These are phyloP conservation scores for Agraylea sexmaculata DNA, from an alignment of 1,140 invertebrate species.

Conservation along the genomic window DNA sequence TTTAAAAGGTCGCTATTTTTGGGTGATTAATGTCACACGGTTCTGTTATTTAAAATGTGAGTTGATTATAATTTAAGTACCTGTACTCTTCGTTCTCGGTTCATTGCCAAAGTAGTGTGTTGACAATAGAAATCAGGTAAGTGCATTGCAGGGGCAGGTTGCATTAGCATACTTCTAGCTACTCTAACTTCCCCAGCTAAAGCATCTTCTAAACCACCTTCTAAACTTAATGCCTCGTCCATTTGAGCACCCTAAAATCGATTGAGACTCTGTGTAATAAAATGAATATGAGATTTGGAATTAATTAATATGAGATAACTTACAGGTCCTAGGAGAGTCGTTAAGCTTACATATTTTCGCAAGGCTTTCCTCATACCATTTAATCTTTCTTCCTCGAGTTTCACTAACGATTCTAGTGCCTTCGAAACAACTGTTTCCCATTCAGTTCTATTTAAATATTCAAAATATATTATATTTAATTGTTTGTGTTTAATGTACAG, in stretches of 20 bases:
- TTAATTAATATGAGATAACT: neutral
- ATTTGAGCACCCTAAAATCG: constrained; percentile 10
- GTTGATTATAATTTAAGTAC: constrained; percentile 28
- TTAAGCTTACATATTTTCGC: constrained; percentile 11
- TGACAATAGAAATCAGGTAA: constrained; percentile 91
- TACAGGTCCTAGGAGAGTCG: constrained; percentile 16
- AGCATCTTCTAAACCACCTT: constrained; percentile 11
- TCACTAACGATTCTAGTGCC: constrained; percentile 63
- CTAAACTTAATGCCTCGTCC: constrained; percentile 12
- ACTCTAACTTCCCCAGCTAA: constrained; percentile 49
- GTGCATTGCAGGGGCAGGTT: constrained; percentile 52
- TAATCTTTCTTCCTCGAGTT: constrained; percentile 81
- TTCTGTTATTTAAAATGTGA: too few species aligned
- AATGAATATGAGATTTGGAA: constrained; percentile 1
- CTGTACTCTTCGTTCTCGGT: constrained; percentile 74
- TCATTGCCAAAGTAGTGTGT: constrained; percentile 87
- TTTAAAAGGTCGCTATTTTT: too few species aligned
- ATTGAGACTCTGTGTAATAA: too few species aligned
- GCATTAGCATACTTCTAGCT: constrained; percentile 29
- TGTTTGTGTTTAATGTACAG: too few species aligned
- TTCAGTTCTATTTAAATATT: constrained; percentile 56
- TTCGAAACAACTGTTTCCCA: constrained; percentile 83
- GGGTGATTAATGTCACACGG: too few species aligned
- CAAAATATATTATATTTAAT: too few species aligned
- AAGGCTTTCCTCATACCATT: constrained; percentile 53